Conservation (phyloP, 2,113 vertebrate species). For the Pseudonaja textilis region DNA sequence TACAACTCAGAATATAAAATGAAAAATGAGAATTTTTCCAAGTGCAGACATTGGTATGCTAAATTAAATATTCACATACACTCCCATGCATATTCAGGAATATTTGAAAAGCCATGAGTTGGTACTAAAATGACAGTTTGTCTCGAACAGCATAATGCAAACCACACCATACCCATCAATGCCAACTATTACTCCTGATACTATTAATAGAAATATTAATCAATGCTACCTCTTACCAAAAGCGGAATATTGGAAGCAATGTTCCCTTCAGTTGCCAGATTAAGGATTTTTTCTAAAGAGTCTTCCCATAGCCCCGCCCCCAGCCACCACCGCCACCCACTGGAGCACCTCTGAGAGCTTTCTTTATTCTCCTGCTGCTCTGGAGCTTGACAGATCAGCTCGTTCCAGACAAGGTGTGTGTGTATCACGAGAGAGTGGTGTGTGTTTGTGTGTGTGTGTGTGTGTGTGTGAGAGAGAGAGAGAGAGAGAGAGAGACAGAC, state of each 20-base stretch:
- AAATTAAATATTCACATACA: slow-evolving; percentile 34
- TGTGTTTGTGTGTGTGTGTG: too few species aligned
- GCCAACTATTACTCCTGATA: neutral
- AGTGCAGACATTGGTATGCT: slow-evolving; percentile 34
- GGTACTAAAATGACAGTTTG: slow-evolving; percentile 49
- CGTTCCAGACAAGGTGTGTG: too few species aligned
- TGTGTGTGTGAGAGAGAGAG: too few species aligned
- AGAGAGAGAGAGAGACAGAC: too few species aligned
- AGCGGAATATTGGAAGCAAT: slow-evolving; percentile 34
- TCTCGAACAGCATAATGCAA: slow-evolving; percentile 36
- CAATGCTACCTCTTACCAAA: neutral
- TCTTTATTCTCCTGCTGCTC: too few species aligned
- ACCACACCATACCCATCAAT: slow-evolving; percentile 27
- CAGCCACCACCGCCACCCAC: too few species aligned
- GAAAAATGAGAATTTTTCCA: slow-evolving; percentile 49
- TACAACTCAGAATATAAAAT: slow-evolving; percentile 14
- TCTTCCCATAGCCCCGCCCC: neutral
- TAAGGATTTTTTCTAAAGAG: neutral
- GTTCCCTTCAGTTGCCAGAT: slow-evolving; percentile 14
- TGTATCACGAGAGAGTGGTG: too few species aligned
- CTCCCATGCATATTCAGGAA: slow-evolving; percentile 46
- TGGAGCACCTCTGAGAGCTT: too few species aligned
- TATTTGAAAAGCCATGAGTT: slow-evolving; percentile 57
- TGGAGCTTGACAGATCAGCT: too few species aligned
- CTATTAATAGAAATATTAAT: too few species aligned